Evolutionary conservation across 2,113 vertebrate species (phyloP).

Genomic region (Melanerpes aurifrons): DNA sequence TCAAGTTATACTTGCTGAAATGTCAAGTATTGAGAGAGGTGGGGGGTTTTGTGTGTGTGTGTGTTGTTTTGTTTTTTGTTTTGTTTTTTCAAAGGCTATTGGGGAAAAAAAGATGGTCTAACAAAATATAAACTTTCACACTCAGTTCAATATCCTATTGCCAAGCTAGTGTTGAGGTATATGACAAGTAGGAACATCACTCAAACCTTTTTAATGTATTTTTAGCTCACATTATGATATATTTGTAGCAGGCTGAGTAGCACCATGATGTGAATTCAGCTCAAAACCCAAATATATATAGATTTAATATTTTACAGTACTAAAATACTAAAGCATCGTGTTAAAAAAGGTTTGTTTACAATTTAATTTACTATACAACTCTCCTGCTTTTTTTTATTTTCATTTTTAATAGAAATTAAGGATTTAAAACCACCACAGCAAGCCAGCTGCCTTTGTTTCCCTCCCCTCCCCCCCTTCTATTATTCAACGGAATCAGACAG

Average conservation of each 20-base stretch:
- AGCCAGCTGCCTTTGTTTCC: slow-evolving; percentile 91
- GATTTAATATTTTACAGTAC: slow-evolving; percentile 88
- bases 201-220: slow-evolving; percentile 84
- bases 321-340: slow-evolving; percentile 90
- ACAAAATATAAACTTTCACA: slow-evolving; percentile 79
- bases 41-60: background rate
- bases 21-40: slow-evolving; percentile 83
- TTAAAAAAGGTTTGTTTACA: slow-evolving; percentile 86
- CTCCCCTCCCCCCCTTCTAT: background rate
- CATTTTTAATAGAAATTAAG: slow-evolving; percentile 89
- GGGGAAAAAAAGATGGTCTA: slow-evolving; percentile 77
- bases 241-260: slow-evolving; percentile 91
- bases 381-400: slow-evolving; percentile 77
- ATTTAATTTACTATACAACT: slow-evolving; percentile 99
- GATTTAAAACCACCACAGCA: slow-evolving; percentile 90
- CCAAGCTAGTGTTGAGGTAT: slow-evolving; percentile 99
- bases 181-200: slow-evolving; percentile 92
- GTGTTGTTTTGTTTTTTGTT: slow-evolving; percentile 33
- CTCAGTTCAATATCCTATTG: slow-evolving; percentile 89
- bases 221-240: slow-evolving; percentile 91
- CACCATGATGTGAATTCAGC: slow-evolving; percentile 93
- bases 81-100: slow-evolving; percentile 70
- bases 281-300: slow-evolving; percentile 87
- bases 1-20: slow-evolving; percentile 92
- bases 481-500: slow-evolving; percentile 70